These are phyloP conservation scores for Cladorhizidae sp. DNA, from an alignment of 37 sponge, comb jelly and placozoan species.

Conservation along the genomic window DNA sequence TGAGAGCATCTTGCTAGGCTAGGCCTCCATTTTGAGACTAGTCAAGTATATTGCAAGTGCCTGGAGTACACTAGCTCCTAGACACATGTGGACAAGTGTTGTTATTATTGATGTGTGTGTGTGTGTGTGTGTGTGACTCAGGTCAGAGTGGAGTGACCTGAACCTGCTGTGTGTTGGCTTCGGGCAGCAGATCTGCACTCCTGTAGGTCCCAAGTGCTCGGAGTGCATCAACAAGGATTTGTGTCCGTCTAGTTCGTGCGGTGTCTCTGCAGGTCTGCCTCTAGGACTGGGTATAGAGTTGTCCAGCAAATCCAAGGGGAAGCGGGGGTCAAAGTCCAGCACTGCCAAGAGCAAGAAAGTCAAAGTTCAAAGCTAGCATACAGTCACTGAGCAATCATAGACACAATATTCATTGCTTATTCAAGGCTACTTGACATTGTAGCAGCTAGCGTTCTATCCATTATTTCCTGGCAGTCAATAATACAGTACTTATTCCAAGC, in stretches of 20 bases:
- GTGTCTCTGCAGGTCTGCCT: neutral
- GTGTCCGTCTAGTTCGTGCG: slow-evolving; percentile 59
- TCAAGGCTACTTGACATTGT: too few species aligned
- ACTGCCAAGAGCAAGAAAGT: neutral
- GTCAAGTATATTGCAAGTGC: too few species aligned
- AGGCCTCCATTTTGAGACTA: too few species aligned
- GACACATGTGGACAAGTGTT: too few species aligned
- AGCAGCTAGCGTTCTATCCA: too few species aligned
- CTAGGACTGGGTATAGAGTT: neutral
- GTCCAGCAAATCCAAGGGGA: neutral
- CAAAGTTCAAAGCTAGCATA: neutral
- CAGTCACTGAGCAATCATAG: too few species aligned
- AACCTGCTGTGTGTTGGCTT: slow-evolving; percentile 93
- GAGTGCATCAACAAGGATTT: slow-evolving; percentile 84
- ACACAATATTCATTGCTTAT: too few species aligned
- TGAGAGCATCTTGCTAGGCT: too few species aligned
- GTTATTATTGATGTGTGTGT: too few species aligned
- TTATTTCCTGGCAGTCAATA: too few species aligned
- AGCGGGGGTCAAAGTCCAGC: neutral
- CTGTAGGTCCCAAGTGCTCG: slow-evolving; percentile 77
- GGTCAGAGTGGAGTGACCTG: slow-evolving; percentile 85
- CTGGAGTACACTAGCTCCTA: too few species aligned
- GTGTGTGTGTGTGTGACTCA: slow-evolving; percentile 4
- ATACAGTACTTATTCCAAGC: too few species aligned
- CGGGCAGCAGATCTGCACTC: slow-evolving; percentile 86